Base-by-base conservation (phyloP, 2,888 invertebrate genomes). In the Leucophenga maculata region DNA sequence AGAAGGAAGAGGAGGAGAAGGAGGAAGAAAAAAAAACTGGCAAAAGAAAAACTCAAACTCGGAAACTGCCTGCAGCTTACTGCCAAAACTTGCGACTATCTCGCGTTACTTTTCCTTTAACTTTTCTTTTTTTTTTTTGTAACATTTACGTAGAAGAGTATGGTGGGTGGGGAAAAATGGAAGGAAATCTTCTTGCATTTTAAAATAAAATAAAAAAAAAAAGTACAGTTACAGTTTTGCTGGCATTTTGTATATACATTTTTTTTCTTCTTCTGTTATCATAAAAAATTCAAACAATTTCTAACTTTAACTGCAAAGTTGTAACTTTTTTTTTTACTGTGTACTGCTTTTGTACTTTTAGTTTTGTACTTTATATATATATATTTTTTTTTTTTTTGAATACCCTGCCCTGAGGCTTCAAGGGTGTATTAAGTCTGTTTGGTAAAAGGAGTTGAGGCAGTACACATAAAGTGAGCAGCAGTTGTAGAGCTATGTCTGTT, bases 271-370 rank as follows among this genome's bases (percentile, higher is more conserved):
- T 57, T 48, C 59, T 55, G 52, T 66, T 66, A 66, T 66, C 52
- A 66, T 52, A 66, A 67, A 75, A 69, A 74, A 71, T 75, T 65
- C 72, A 73, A 76, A 73, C 72, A 75, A 73, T 78, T 78, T 70
- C 67, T 65, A 77, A 72, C 72, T 73, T 72, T 59, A 73, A 72
- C 13, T 67, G 6, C 46, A 46, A n/a, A n/a, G n/a, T n/a, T n/a
- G n/a, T n/a, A n/a, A n/a, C n/a, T n/a, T n/a, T n/a, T 18, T 46
- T 67, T 67, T 67, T 46, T 44, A 54, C 16, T 32, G 54, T 18
- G 16, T 59, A 32, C 32, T 55, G n/a, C n/a, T n/a, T n/a, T n/a
- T n/a, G n/a, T n/a, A n/a, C n/a, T n/a, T n/a, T n/a, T n/a, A 55
- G 55, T 57, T 57, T 26, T 57, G 65, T 57, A 57, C 57, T 57